Evolutionary conservation across 2,888 invertebrate species (phyloP), one percentile per base, ranked within the genome.

Genomic region (Escarpia spicata): DNA sequence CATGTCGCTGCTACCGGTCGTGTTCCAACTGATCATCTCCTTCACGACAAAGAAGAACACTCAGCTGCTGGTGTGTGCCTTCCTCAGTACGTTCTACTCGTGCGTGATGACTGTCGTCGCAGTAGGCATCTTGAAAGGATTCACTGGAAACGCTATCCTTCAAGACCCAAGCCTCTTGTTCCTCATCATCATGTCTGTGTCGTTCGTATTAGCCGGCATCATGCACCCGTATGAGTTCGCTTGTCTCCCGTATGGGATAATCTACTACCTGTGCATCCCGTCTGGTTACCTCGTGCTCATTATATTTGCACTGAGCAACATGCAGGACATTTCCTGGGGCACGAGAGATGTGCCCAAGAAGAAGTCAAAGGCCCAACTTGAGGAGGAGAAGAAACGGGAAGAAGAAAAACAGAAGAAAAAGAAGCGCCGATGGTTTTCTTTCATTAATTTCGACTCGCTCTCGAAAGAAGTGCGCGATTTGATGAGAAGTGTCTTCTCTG

Each of bases 61-160:
- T 9, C 96, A 96, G 93, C 94, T 96, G 8, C 91, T 95, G 58
- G 93, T 95, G 2, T 95, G 95, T 3, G 95, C 95, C 45, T 43
- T 95, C 0, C 92, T 95, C 12, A 95, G 93, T 93, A 99, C 99
- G 31, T 98, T 98, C 26, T 99, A 99, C 96, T 94, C 95, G 0
- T 95, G 95, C 92, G 94, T 96, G 52, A 96, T 96, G 96, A 95
- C 95, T 94, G 94, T 95, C 6, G 96, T 96, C 1, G 92, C 95
- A 0, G 96, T 95, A n/a, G 95, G 95, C 15, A 94, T 95, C n/a
- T 94, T 95, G 9, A 93, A 95, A 3, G 94, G 94, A 3, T 95
- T 95, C 37, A 37, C 37, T 37, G 37, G 37, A 37, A 37, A 37
- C 1, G 3, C 94, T 93, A 0, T 44, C 93, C 8, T 95, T 3